These are phyloP conservation scores for Hirundo rustica DNA, from an alignment of 2,797 vertebrate genomes.

Conservation along the genomic window DNA sequence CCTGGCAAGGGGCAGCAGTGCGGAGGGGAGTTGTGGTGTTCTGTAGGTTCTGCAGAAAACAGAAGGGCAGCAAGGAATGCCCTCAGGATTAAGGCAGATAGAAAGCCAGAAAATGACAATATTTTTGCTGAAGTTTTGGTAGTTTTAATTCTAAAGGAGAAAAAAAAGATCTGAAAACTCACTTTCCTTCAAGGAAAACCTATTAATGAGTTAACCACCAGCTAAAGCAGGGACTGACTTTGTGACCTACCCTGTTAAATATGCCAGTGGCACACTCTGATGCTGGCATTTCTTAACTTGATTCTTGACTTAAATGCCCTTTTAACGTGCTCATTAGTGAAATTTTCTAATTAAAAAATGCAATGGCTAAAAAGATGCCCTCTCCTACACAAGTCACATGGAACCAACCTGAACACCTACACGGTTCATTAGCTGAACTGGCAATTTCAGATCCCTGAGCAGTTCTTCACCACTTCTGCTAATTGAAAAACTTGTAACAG, in stretches of 20 bases:
- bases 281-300: slow-evolving; percentile 40
- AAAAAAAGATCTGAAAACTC: neutral
- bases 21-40: neutral
- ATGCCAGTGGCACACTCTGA: neutral
- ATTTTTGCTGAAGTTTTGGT: neutral
- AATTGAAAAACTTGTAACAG: slow-evolving; percentile 46
- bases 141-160: neutral
- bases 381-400: slow-evolving; percentile 19
- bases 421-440: slow-evolving; percentile 46
- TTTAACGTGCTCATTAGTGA: slow-evolving; percentile 48
- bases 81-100: neutral
- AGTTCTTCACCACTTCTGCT: slow-evolving; percentile 3
- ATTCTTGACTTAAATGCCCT: slow-evolving; percentile 58
- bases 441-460: slow-evolving; percentile 38
- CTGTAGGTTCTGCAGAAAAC: neutral
- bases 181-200: neutral
- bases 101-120: neutral
- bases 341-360: slow-evolving; percentile 58
- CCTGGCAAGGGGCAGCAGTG: neutral
- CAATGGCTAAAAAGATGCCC: neutral
- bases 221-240: neutral
- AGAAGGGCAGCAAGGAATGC: neutral
- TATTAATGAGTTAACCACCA: slow-evolving; percentile 2
- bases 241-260: slow-evolving; percentile 17
- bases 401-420: slow-evolving; percentile 41